Percentiles rank a stretch among this genome's conserved stretches.
Conservation (phyloP, 2,113 vertebrate species). For the Chionis minor region DNA sequence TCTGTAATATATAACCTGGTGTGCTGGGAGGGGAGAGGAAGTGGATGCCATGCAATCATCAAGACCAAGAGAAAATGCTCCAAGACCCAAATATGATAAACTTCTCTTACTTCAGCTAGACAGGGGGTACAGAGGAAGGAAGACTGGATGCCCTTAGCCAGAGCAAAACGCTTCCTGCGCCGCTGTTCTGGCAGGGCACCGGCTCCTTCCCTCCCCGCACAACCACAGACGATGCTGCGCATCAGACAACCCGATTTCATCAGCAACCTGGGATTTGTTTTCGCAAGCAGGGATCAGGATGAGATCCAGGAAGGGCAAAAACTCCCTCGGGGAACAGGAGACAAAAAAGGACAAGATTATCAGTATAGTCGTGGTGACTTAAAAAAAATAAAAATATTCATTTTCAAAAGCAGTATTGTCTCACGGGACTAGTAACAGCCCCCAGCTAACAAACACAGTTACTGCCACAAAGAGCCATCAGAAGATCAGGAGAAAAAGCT, state of each 20-base stretch:
- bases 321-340: background rate
- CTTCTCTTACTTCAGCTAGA: background rate
- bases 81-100: background rate
- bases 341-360: background rate
- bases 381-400: background rate
- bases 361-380: background rate
- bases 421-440: background rate
- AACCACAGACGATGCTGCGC: background rate
- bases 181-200: background rate
- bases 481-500: background rate
- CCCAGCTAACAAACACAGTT: background rate
- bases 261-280: background rate
- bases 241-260: background rate
- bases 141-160: background rate
- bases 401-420: background rate
- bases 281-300: background rate
- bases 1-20: background rate
- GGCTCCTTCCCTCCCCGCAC: background rate
- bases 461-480: background rate
- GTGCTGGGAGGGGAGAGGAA: background rate
- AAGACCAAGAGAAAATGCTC: background rate
- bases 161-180: rapidly evolving
- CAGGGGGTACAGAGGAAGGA: background rate
- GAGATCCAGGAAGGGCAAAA: background rate
- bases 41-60: background rate